These are phyloP conservation scores for Rhineura floridana DNA, from an alignment of 2,113 vertebrate genomes.

Conservation along the genomic window DNA sequence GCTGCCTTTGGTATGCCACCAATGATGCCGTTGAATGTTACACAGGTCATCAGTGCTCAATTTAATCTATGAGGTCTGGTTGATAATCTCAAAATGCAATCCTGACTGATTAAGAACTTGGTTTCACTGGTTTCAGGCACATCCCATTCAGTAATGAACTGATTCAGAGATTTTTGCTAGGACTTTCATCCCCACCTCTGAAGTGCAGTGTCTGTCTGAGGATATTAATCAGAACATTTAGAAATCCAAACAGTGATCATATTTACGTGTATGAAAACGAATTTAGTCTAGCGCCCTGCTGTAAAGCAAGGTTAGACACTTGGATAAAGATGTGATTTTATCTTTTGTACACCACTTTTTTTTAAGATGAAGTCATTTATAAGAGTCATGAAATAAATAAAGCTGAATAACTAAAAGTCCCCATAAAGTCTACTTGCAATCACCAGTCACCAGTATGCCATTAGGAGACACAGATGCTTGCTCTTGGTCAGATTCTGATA, in stretches of 20 bases:
- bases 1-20: neutral
- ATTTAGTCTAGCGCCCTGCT: neutral
- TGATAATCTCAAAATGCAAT: neutral
- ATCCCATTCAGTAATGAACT: neutral
- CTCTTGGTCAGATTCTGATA: neutral
- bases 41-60: neutral
- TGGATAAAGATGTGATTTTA: too few species aligned
- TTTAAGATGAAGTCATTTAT: too few species aligned
- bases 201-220: neutral
- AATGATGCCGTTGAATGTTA: neutral
- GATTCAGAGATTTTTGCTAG: neutral
- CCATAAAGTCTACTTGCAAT: neutral
- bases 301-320: neutral
- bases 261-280: neutral
- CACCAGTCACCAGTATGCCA: neutral
- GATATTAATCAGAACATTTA: neutral
- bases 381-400: too few species aligned
- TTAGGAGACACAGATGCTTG: neutral
- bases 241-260: too few species aligned
- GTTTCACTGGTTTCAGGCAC: neutral
- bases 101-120: neutral
- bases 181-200: neutral
- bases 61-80: neutral
- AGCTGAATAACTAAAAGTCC: too few species aligned
- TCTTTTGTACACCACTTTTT: too few species aligned